phyloP scores from a whole-genome alignment of 2,113 vertebrate species.

The Nibea coibor region DNA sequence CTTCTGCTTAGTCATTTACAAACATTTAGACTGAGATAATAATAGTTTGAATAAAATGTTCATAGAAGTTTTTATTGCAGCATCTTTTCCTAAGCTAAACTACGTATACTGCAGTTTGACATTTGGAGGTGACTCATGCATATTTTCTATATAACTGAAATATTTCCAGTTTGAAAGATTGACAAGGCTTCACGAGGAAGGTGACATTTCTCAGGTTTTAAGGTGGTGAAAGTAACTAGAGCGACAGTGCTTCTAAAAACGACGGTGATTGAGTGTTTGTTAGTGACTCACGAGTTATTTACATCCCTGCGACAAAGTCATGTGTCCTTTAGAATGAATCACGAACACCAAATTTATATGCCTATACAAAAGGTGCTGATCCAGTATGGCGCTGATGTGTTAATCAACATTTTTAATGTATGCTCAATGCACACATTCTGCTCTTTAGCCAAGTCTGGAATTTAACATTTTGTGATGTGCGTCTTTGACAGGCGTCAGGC shows the following conservation, averaged over 20 bases:
- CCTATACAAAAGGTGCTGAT: background rate
- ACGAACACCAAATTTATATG: background rate
- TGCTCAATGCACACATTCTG: background rate
- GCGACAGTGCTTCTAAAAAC: conserved; percentile 15
- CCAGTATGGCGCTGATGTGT: background rate
- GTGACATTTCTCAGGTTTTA: background rate
- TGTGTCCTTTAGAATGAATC: conserved; percentile 4
- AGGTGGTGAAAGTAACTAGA: conserved; percentile 8
- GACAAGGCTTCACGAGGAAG: no score
- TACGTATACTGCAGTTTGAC: background rate
- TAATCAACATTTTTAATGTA: background rate
- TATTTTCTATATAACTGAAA: background rate
- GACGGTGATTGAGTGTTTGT: conserved; percentile 9
- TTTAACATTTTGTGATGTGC: background rate
- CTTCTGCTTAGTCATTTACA: background rate
- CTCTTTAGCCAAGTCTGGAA: background rate
- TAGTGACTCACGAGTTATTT: background rate
- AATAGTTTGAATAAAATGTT: no score
- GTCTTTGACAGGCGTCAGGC: background rate
- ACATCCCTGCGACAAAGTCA: conserved; percentile 3
- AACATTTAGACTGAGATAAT: no score
- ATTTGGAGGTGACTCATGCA: background rate
- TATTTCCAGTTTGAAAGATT: background rate
- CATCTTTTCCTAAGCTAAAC: background rate
- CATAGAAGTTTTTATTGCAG: background rate